Evolutionary conservation across 2,888 invertebrate genomes (phyloP), one percentile per base, ranked within the genome.

Genomic region (Palloptera scutellata): DNA sequence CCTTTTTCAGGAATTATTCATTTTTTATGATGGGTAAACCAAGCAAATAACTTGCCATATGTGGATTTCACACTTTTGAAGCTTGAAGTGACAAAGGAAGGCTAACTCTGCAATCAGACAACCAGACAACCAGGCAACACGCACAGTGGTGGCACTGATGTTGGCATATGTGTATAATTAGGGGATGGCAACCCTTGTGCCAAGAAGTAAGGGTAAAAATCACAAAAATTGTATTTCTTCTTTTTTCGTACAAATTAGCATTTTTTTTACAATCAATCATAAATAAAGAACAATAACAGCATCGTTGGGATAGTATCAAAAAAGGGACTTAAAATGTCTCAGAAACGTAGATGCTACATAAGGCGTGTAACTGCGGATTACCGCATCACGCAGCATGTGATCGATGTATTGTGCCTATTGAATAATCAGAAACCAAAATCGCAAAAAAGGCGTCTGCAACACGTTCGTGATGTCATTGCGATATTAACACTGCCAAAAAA

Each of bases 291-390:
- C 61, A 61, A 19, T 51, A 61, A 66, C 43, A 61, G n/a, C 12
- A 17, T 40, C 40, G 55, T 19, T 43, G 45, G 40, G 55, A 63
- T 48, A 45, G 45, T 55, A 20, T 30, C 45, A n/a, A 55, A 10
- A 40, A 5, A 52, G 19, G 12, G 19, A 30, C 58, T 17, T 30
- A 52, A 41, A 41, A 48, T 59, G 59, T 30, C 53, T 43, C 57
- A 58, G 40, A 61, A 58, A 48, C 42, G 17, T 42, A 58, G 41
- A 20, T 75, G 57, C 79, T 79, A 30, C 30, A 30, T 30, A 79
- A 79, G 79, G 80, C 79, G 79, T 79, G 77, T 75, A 76, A 73
- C 73, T 79, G 78, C 76, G 79, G 79, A 80, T 79, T 79, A 79
- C 75, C 77, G 76, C 77, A 76, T 75, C 73, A 72, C 79, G 71